Conservation (phyloP, 92 coral and sea anemone genomes). For the Bergia sp. region DNA sequence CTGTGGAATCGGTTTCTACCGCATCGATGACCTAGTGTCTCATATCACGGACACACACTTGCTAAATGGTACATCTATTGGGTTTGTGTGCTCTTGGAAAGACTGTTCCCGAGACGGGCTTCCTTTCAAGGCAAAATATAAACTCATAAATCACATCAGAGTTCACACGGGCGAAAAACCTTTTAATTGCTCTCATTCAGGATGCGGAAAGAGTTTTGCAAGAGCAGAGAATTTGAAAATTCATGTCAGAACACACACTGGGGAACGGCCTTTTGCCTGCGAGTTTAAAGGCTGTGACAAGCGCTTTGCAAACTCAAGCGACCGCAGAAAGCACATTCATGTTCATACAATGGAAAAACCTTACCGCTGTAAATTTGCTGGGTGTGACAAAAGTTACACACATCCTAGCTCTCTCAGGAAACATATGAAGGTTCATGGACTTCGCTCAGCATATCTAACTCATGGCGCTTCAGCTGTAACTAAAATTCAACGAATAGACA, state of each 20-base stretch:
- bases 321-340: conserved; percentile 92
- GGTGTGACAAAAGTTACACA: conserved; percentile 96
- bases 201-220: conserved; percentile 94
- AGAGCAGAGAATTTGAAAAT: conserved; percentile 97
- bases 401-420: conserved; percentile 97
- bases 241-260: conserved; percentile 93
- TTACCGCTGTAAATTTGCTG: conserved; percentile 91
- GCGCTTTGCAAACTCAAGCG: conserved; percentile 98
- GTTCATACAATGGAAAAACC: conserved; percentile 98
- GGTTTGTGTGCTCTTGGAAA: conserved; percentile 92
- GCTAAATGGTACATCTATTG: conserved; percentile 67
- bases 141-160: conserved; percentile 91
- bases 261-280: conserved; percentile 96
- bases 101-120: conserved; percentile 91
- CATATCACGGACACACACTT: conserved; percentile 92
- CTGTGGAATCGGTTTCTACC: conserved; percentile 86
- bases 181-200: conserved; percentile 85
- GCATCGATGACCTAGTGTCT: conserved; percentile 85
- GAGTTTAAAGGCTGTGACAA: conserved; percentile 95
- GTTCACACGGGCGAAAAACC: conserved; percentile 99
- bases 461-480: conserved; percentile 38
- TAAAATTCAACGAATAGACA: conserved; percentile 39
- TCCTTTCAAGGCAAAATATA: conserved; percentile 99
- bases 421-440: conserved; percentile 92
- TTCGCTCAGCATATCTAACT: conserved; percentile 48